Conservation (phyloP, 1,140 invertebrate species). For the Brachystomella parvula region DNA sequence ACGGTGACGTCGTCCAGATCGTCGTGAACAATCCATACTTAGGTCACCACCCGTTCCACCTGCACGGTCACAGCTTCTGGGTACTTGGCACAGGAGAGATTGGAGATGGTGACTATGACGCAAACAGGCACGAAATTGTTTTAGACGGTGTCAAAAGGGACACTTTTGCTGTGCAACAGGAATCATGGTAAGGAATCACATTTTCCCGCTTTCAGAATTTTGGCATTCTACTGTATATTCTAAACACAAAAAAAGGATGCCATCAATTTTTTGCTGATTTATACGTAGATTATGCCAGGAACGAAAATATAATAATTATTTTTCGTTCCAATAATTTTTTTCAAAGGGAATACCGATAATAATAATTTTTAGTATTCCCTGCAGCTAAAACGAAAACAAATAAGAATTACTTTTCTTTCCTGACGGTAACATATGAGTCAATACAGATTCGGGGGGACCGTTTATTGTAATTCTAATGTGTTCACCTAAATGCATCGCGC, state of each 20-base stretch:
- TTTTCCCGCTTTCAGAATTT: too few species aligned
- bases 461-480: too few species aligned
- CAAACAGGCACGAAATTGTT: not conserved
- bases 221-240: not conserved
- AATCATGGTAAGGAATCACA: slow-evolving; percentile 15
- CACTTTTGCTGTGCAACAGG: not conserved
- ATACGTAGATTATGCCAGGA: too few species aligned
- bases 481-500: too few species aligned
- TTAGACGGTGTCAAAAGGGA: slow-evolving; percentile 7
- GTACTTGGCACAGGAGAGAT: slow-evolving; percentile 1
- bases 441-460: too few species aligned
- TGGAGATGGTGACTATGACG: slow-evolving; percentile 1
- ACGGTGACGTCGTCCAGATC: slow-evolving; percentile 3
- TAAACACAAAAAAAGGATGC: not conserved
- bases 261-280: not conserved
- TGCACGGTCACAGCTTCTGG: slow-evolving; percentile 13
- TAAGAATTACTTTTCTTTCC: too few species aligned
- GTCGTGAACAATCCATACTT: not conserved
- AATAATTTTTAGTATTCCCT: too few species aligned
- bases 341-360: too few species aligned
- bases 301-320: not conserved
- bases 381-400: too few species aligned
- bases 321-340: too few species aligned
- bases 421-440: too few species aligned
- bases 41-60: slow-evolving; percentile 8